phyloP scores from a whole-genome alignment of 2,888 invertebrate species.

The Minunthozetes semirufus region DNA sequence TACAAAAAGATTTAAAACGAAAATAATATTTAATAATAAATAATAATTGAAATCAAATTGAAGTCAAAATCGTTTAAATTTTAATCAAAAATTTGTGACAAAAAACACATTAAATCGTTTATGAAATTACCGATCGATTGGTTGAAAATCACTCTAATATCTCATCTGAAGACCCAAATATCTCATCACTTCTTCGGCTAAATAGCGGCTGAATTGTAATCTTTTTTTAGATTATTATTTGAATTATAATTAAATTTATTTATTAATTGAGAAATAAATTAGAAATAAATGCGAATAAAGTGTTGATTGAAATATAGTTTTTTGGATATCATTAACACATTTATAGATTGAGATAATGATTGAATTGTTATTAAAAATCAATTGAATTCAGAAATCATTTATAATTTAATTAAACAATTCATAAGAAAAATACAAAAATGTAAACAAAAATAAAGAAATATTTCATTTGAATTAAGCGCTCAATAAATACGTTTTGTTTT shows the following conservation, averaged over 20 bases:
- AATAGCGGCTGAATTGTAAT: not conserved
- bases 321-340: not conserved
- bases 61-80: not conserved
- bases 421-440: not conserved
- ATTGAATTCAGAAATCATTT: not conserved
- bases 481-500: constrained; percentile 16
- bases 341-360: not conserved
- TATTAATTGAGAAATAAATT: not conserved
- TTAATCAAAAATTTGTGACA: not conserved
- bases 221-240: not conserved
- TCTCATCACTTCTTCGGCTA: not conserved
- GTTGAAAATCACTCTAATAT: not conserved
- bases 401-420: not conserved
- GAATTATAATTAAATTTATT: not conserved
- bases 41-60: constrained; percentile 8
- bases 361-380: too few relatives aligned
- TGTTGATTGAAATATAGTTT: not conserved
- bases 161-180: not conserved
- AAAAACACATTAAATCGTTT: not conserved
- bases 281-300: not conserved
- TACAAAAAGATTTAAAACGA: not conserved
- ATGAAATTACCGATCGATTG: not conserved
- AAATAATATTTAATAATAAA: not conserved
- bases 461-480: not conserved
- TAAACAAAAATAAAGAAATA: not conserved